These are phyloP conservation scores for Oasisia sp. DNA, from an alignment of 2,888 invertebrate species.

Conservation along the genomic window DNA sequence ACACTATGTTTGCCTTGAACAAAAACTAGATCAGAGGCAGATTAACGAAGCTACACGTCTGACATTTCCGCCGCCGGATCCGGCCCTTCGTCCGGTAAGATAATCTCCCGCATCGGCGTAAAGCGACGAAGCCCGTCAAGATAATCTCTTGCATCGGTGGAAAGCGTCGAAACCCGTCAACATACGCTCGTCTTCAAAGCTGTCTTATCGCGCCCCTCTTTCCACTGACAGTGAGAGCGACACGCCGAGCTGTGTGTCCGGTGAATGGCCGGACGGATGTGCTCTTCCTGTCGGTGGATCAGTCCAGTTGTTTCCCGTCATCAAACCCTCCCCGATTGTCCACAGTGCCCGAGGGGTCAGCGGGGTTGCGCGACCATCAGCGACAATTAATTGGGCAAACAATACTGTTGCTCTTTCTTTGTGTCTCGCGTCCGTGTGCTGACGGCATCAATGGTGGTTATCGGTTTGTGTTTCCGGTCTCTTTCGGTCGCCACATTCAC, in stretches of 20 bases:
- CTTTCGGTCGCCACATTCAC: no score
- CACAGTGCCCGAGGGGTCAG: background rate
- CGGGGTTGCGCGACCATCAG: background rate
- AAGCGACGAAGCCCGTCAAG: background rate
- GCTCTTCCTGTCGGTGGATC: background rate
- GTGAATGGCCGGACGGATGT: background rate
- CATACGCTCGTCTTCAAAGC: background rate
- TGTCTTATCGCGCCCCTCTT: background rate
- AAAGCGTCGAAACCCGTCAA: background rate
- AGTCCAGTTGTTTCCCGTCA: background rate
- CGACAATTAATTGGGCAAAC: background rate
- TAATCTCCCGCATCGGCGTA: slow-evolving; percentile 9
- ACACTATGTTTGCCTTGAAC: background rate
- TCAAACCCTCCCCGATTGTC: background rate
- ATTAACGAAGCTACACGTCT: background rate
- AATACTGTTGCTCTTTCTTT: no score
- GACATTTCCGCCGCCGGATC: background rate
- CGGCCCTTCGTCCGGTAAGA: background rate
- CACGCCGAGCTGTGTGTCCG: background rate
- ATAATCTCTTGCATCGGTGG: no score
- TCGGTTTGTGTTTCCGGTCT: no score
- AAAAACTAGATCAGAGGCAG: background rate
- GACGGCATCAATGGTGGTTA: no score
- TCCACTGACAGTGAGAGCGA: no score
- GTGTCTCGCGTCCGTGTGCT: no score